Evolutionary conservation across 2,113 vertebrate genomes (phyloP).

Genomic region (Scomber scombrus): DNA sequence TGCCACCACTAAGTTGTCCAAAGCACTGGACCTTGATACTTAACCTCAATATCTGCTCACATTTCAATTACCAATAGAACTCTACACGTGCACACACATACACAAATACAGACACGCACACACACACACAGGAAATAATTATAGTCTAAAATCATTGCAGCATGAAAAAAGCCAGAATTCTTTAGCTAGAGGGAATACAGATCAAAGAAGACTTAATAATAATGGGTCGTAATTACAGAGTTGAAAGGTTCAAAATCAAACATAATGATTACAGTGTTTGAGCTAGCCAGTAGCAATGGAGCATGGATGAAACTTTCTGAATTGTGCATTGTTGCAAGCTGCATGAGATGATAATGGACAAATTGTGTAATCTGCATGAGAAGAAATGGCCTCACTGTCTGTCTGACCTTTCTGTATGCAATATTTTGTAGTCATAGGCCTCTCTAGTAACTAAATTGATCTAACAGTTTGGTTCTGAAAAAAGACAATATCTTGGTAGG

Average conservation of each 20-base stretch:
- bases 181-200: slow-evolving; percentile 70
- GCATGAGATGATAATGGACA: slow-evolving; percentile 60
- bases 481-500: neutral
- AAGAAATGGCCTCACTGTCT: slow-evolving; percentile 27
- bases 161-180: slow-evolving; percentile 58
- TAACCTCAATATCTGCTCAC: slow-evolving; percentile 59
- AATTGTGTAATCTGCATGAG: slow-evolving; percentile 42
- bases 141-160: slow-evolving; percentile 71
- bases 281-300: slow-evolving; percentile 70
- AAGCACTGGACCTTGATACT: slow-evolving; percentile 57
- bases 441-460: slow-evolving; percentile 32
- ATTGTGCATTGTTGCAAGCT: slow-evolving; percentile 61
- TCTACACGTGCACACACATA: slow-evolving; percentile 4
- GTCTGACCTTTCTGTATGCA: neutral
- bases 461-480: slow-evolving; percentile 26
- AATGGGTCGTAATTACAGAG: slow-evolving; percentile 79
- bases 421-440: slow-evolving; percentile 26
- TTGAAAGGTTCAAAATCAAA: slow-evolving; percentile 82
- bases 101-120: slow-evolving; percentile 29
- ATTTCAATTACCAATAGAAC: slow-evolving; percentile 72
- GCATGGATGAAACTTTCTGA: slow-evolving; percentile 45
- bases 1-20: slow-evolving; percentile 39
- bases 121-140: slow-evolving; percentile 71
- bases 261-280: slow-evolving; percentile 77
- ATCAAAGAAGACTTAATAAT: slow-evolving; percentile 80